Conservation (phyloP, 2,888 invertebrate genomes). For the Acanthopleura granulata region DNA sequence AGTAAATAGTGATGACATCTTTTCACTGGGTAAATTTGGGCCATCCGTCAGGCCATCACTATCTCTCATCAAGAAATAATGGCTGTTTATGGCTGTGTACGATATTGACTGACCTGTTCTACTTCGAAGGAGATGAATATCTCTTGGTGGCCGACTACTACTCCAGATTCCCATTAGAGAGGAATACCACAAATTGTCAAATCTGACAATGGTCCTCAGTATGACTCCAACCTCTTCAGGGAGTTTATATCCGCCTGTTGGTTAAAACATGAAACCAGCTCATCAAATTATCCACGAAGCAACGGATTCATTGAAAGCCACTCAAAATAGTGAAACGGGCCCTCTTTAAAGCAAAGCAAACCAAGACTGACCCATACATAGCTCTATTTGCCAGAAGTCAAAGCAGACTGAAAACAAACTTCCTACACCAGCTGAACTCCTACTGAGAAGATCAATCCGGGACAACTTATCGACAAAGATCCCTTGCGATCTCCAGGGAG, state of each 20-base stretch:
- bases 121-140: constrained; percentile 23
- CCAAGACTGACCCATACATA: constrained; percentile 14
- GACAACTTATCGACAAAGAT: constrained; percentile 14
- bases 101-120: constrained; percentile 29
- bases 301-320: constrained; percentile 22
- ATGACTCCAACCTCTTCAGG: not conserved
- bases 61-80: no score
- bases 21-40: no score
- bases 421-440: constrained; percentile 18
- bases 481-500: not conserved
- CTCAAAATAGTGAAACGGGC: constrained; percentile 7
- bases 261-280: constrained; percentile 14
- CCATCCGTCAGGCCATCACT: constrained; percentile 24
- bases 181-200: constrained; percentile 26
- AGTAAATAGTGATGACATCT: no score
- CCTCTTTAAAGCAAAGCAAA: constrained; percentile 8
- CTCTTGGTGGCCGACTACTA: constrained; percentile 26
- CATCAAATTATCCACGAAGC: constrained; percentile 13
- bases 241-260: not conserved
- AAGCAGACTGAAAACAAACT: constrained; percentile 15
- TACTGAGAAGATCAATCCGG: not conserved
- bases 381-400: constrained; percentile 9
- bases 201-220: constrained; percentile 38
- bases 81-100: no score
- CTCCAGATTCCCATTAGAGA: constrained; percentile 20